Base-by-base conservation (phyloP, 2,888 invertebrate species). In the Aricia artaxerxes region DNA sequence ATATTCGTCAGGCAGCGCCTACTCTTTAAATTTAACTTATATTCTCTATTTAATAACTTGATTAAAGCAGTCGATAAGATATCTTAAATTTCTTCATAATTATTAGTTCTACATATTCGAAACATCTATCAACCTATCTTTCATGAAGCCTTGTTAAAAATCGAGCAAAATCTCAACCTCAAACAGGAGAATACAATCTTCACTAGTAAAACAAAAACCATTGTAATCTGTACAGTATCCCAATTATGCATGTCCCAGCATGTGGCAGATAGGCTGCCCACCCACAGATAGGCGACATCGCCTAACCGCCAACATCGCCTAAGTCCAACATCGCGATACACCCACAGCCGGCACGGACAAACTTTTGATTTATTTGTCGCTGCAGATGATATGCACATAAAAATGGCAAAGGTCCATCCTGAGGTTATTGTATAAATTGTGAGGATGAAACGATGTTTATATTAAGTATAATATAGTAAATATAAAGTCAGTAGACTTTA, bases 191-290 rank as follows among this genome's bases (percentile, higher is more conserved):
- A 16, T 57, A 57, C 4, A 57, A 57, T 57, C 0, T 57, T 57
- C 57, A 16, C 3, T 57, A 4, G 57, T 57, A 57, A 57, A 57
- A 57, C 53, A 16, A 57, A 57, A 16, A 16, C 4, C 57, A 57
- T 57, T 57, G 2, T 57, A 16, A 13, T 16, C 57, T 57, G 57
- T 57, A 57, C 16, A 16, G 13, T 57, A 57, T 57, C 11, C 35
- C 69, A 69, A 64, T 11, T 13, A 35, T 76, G 76, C 57, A 76
- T 76, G 76, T 53, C 76, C 31, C 76, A 76, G 76, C 76, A 76
- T 76, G 76, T 53, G 76, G 35, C 76, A 53, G 76, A 76, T 76
- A 76, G 75, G 76, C 31, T 16, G 53, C 53, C 76, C 76, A 76
- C 76, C 76, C 76, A 76, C 76, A 73, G 73, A 73, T 73, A 44